Conservation (phyloP, 1,140 invertebrate species). For the Heterodera carotae region DNA sequence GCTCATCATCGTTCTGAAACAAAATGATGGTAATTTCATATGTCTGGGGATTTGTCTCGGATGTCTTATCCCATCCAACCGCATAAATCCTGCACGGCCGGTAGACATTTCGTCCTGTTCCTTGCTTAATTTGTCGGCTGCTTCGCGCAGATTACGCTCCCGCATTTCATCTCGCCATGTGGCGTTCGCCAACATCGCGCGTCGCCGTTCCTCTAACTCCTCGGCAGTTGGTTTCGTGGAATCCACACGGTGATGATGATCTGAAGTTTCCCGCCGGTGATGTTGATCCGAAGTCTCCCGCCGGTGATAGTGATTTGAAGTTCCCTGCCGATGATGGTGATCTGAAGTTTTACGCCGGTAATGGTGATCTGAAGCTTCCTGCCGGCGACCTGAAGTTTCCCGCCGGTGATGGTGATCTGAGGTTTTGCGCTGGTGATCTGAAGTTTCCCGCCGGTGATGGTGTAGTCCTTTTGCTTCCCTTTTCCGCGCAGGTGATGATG, state of each 20-base stretch:
- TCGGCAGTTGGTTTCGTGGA: constrained; percentile 24
- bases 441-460: background rate
- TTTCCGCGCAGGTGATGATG: constrained; percentile 7
- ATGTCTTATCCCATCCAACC: constrained; percentile 1
- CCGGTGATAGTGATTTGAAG: too few species aligned
- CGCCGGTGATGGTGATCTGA: constrained; percentile 18
- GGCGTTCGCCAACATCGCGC: constrained; percentile 33
- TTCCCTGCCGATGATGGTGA: too few species aligned
- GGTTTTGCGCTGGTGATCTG: too few species aligned
- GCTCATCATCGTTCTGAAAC: constrained; percentile 12
- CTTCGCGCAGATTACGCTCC: constrained; percentile 15
- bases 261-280: constrained; percentile 15
- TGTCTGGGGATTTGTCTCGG: too few species aligned
- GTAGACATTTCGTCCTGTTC: constrained; percentile 13
- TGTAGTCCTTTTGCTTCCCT: background rate
- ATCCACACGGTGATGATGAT: too few species aligned
- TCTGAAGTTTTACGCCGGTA: too few species aligned
- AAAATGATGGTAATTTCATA: too few species aligned
- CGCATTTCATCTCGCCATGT: constrained; percentile 33
- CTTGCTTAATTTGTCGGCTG: constrained; percentile 7
- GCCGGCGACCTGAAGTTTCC: too few species aligned
- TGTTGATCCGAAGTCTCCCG: too few species aligned
- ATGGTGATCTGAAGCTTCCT: too few species aligned
- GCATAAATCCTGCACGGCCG: constrained; percentile 4
- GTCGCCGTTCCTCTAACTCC: constrained; percentile 32